Evolutionary conservation across 2,888 invertebrate species (phyloP), one percentile per base, ranked within the genome.

Genomic region (Andricus quercusramuli): DNA sequence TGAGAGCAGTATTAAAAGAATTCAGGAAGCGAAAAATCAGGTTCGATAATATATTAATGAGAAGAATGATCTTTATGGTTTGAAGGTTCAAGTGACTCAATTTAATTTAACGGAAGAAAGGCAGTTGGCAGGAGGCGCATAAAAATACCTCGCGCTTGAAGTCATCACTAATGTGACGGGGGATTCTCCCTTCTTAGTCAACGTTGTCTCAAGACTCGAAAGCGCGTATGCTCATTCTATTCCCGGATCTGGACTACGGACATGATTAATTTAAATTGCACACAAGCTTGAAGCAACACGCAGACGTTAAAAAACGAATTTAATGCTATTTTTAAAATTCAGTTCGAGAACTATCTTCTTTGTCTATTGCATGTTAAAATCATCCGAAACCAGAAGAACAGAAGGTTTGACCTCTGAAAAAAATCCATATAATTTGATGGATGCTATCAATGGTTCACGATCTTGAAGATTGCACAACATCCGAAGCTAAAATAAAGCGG

Each of bases 181-280:
- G 56, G 74, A 56, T 74, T 74, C 74, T 56, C 66, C 65, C 79
- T 77, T 79, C 70, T 78, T 77, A 78, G 78, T 80, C 67, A 59
- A 67, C 70, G 78, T 80, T 79, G 79, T 82, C 79, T 79, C 78
- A 76, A 80, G 84, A 82, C 77, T 80, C 82, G 74, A 82, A 82
- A 83, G 81, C 70, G 82, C 77, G 80, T 81, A 82, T 80, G 83
- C 83, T 80, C 47, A 64, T 78, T 82, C 82, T 84, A 84, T 84
- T 84, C 79, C 83, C 82, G 82, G 83, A 78, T 80, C 66, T 80
- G 78, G 82, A 81, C 81, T 81, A 77, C 79, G 79, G 81, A 82
- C 82, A 83, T 82, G 81, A 85, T 85, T 83, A 83, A 85, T 85
- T 81, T 81, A 82, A 83, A 85, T 83, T 82, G 82, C 82, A 83